Percentiles rank a stretch among this genome's conserved stretches.
These are phyloP conservation scores for Hirundichthys speculiger DNA, from an alignment of 2,113 vertebrate species.

Conservation along the genomic window DNA sequence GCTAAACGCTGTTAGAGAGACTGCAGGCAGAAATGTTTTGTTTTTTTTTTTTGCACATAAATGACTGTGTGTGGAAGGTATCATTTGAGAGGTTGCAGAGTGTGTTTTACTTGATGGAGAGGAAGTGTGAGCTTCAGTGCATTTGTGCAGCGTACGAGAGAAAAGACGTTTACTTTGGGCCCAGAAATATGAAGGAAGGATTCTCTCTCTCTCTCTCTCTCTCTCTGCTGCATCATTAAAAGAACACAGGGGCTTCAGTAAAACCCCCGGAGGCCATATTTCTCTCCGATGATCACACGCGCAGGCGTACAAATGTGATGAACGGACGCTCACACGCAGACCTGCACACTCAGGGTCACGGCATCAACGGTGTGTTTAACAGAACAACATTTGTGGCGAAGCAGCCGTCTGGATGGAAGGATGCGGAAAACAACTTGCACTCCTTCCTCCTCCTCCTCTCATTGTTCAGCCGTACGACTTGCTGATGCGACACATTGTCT, in stretches of 20 bases:
- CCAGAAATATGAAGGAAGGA: slow-evolving; percentile 25
- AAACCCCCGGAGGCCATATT: slow-evolving; percentile 39
- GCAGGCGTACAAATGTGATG: slow-evolving; percentile 22
- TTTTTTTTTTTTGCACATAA: neutral
- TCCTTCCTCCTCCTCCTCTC: slow-evolving; percentile 30
- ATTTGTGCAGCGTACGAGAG: slow-evolving; percentile 9
- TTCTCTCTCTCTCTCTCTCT: slow-evolving; percentile 25
- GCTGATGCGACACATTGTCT: slow-evolving; percentile 77
- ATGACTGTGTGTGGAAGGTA: slow-evolving; percentile 2
- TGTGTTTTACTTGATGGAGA: slow-evolving; percentile 18
- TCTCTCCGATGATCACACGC: slow-evolving; percentile 48
- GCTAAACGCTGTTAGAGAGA: neutral
- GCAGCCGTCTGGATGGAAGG: slow-evolving; percentile 53
- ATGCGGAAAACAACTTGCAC: slow-evolving; percentile 39
- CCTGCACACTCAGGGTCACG: too few relatives aligned
- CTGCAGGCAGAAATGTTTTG: neutral
- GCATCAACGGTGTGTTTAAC: slow-evolving; percentile 36
- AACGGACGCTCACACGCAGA: too few relatives aligned
- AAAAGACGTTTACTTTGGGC: slow-evolving; percentile 16
- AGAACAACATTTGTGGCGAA: slow-evolving; percentile 49
- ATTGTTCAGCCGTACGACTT: slow-evolving; percentile 72
- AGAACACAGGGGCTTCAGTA: slow-evolving; percentile 41
- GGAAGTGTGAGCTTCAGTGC: slow-evolving; percentile 13
- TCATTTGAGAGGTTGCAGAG: slow-evolving; percentile 1
- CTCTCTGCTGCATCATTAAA: slow-evolving; percentile 46